Conservation (phyloP, 2,797 vertebrate species). For the Anguilla marmorata region DNA sequence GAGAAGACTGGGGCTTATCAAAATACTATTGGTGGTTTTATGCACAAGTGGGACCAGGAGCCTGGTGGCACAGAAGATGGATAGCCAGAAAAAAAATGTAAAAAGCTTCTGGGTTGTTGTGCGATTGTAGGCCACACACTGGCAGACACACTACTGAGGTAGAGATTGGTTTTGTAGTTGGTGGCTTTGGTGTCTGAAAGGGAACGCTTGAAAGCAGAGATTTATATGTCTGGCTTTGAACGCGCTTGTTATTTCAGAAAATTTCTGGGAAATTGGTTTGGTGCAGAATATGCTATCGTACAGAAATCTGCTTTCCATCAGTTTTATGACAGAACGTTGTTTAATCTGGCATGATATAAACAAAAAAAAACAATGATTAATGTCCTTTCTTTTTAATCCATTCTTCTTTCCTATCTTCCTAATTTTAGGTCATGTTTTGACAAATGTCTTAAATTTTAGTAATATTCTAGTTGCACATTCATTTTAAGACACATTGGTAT, state of each 20-base stretch:
- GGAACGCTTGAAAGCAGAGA: neutral
- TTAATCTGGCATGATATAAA: neutral
- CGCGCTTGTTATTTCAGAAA: constrained; percentile 14
- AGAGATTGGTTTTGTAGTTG: constrained; percentile 22
- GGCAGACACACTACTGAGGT: neutral
- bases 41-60: constrained; percentile 26
- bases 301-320: neutral
- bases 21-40: constrained; percentile 49
- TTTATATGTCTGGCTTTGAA: constrained; percentile 5
- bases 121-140: neutral
- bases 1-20: constrained; percentile 46
- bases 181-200: constrained; percentile 21
- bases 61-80: neutral
- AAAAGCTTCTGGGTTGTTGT: neutral
- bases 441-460: neutral
- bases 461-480: neutral
- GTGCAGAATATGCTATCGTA: neutral
- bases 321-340: neutral
- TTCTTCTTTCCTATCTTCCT: neutral
- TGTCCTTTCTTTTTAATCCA: neutral
- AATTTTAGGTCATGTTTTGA: neutral
- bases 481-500: neutral
- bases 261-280: neutral
- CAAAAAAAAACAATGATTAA: neutral
- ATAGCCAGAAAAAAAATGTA: neutral